Percentiles rank a stretch among this genome's conserved stretches.
phyloP scores from a whole-genome alignment of 2,797 vertebrate genomes.

The Pipistrellus pipistrellus region DNA sequence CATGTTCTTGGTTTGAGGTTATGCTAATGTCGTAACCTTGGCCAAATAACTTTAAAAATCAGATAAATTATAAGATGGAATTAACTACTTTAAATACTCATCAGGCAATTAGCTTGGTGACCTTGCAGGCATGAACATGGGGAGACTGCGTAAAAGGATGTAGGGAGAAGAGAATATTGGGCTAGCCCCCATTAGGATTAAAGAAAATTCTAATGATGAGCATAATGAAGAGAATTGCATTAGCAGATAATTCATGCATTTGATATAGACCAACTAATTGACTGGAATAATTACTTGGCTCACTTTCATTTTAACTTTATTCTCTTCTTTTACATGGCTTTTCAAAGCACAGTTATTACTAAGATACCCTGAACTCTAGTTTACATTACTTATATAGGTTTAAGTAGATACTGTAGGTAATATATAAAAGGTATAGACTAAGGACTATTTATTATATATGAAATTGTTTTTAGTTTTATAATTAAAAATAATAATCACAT shows the following conservation, averaged over 20 bases:
- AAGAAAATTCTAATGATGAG: constrained; percentile 76
- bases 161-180: constrained; percentile 41
- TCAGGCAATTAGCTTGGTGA: constrained; percentile 82
- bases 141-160: constrained; percentile 75
- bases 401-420: constrained; percentile 67
- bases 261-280: constrained; percentile 81
- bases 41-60: constrained; percentile 78
- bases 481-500: constrained; percentile 73
- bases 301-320: constrained; percentile 70
- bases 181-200: constrained; percentile 72
- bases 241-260: constrained; percentile 79
- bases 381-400: constrained; percentile 69
- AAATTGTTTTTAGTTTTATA: constrained; percentile 64
- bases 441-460: constrained; percentile 70
- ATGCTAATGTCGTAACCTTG: constrained; percentile 75
- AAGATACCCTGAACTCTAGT: constrained; percentile 68
- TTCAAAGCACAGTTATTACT: constrained; percentile 67
- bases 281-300: constrained; percentile 82
- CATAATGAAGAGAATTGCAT: constrained; percentile 83
- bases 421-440: constrained; percentile 63
- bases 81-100: constrained; percentile 78
- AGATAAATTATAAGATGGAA: constrained; percentile 81
- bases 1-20: constrained; percentile 69
- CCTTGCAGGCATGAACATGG: constrained; percentile 71
- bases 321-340: constrained; percentile 63